Evolutionary conservation across 2,113 vertebrate genomes (phyloP).

Genomic region (Dolichallabes microphthalmus): DNA sequence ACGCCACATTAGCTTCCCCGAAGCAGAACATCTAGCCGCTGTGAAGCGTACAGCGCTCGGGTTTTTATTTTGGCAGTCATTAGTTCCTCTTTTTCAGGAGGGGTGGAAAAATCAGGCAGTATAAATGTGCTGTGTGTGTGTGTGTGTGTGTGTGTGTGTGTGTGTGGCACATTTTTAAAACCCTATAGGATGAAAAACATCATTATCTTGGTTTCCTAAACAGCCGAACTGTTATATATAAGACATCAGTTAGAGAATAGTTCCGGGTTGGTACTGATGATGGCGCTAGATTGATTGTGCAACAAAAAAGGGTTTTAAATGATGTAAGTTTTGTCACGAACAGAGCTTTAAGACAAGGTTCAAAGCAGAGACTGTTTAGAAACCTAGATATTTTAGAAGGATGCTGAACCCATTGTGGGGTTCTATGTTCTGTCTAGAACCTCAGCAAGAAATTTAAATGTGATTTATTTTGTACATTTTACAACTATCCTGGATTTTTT

Average conservation of each 20-base stretch:
- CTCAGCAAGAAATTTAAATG: background rate
- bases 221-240: background rate
- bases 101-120: slow-evolving; percentile 40
- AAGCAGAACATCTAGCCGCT: slow-evolving; percentile 30
- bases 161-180: background rate
- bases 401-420: background rate
- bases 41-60: slow-evolving; percentile 21
- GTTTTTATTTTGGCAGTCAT: slow-evolving; percentile 37
- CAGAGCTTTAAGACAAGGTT: too few relatives aligned
- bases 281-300: background rate
- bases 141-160: background rate
- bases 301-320: background rate
- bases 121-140: slow-evolving; percentile 38
- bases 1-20: slow-evolving; percentile 45
- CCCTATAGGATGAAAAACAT: background rate
- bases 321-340: background rate
- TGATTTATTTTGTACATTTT: background rate
- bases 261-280: background rate
- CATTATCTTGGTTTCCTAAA: background rate
- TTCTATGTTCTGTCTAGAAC: background rate
- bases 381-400: too few relatives aligned
- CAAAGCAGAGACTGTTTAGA: too few relatives aligned
- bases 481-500: too few relatives aligned
- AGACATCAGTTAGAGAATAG: background rate
- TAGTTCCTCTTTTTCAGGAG: slow-evolving; percentile 35